Conservation (phyloP, 2,113 vertebrate genomes). For the Eulemur rufifrons region DNA sequence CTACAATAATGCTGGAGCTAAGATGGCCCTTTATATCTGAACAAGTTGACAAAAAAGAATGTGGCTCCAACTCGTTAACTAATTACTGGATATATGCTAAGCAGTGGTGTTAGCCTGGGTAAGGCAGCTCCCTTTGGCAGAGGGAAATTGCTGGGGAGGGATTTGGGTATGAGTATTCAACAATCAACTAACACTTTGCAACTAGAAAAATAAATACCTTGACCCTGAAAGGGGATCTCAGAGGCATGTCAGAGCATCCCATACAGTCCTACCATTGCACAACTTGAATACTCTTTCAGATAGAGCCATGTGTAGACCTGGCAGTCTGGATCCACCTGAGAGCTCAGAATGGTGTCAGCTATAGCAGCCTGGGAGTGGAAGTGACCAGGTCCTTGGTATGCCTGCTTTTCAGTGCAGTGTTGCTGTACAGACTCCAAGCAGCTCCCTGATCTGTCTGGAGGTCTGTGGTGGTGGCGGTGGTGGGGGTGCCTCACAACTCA, state of each 20-base stretch:
- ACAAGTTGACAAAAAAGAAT: neutral
- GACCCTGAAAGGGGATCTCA: neutral
- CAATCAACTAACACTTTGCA: neutral
- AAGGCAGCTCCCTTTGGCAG: neutral
- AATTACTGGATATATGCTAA: neutral
- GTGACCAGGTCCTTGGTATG: too few relatives aligned
- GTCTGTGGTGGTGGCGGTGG: too few relatives aligned
- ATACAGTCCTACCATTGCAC: neutral
- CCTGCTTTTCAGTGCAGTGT: too few relatives aligned
- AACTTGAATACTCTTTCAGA: neutral
- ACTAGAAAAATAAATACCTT: neutral
- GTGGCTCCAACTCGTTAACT: neutral
- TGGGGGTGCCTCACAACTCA: too few relatives aligned
- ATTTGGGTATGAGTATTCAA: neutral
- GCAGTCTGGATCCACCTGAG: too few relatives aligned
- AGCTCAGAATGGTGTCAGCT: too few relatives aligned
- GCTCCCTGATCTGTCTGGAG: too few relatives aligned
- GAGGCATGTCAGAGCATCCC: neutral
- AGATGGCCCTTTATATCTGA: neutral
- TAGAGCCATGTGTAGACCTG: too few relatives aligned
- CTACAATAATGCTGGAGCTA: neutral
- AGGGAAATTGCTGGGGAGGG: neutral
- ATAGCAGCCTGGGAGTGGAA: too few relatives aligned
- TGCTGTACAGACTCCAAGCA: too few relatives aligned
- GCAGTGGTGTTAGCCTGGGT: neutral